Evolutionary conservation across 2,113 vertebrate species (phyloP).

Genomic region (Pterocles gutturalis): DNA sequence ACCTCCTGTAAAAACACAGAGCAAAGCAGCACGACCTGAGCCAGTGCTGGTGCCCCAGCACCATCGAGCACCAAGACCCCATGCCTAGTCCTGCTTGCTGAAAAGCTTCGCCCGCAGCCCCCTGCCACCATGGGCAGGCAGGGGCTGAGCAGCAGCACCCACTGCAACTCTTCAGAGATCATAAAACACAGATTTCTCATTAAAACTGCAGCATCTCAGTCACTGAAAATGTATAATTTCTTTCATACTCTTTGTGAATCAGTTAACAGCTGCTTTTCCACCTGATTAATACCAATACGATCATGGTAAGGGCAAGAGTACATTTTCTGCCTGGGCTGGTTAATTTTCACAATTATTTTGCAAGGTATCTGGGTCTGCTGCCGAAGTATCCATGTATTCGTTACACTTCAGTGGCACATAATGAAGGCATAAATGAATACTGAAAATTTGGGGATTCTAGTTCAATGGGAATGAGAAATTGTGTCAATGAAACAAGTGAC

Average conservation of each 20-base stretch:
- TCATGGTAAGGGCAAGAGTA: background rate
- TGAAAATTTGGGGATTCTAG: background rate
- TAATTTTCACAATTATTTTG: constrained; percentile 1
- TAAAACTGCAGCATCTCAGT: background rate
- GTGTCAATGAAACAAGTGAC: background rate
- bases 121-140: rapidly evolving
- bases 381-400: background rate
- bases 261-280: background rate
- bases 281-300: background rate
- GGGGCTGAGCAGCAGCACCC: background rate
- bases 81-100: too few species aligned
- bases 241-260: background rate
- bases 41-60: rapidly evolving
- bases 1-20: background rate
- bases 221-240: background rate
- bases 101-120: background rate
- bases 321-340: background rate
- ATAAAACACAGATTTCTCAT: background rate
- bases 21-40: background rate
- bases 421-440: background rate
- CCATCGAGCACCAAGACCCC: rapidly evolving
- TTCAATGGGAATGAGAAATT: constrained; percentile 3
- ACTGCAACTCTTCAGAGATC: background rate
- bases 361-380: background rate
- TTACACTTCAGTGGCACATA: background rate